These are phyloP conservation scores for Sylvicapra grimmia DNA, from an alignment of 2,113 vertebrate genomes.

Conservation along the genomic window DNA sequence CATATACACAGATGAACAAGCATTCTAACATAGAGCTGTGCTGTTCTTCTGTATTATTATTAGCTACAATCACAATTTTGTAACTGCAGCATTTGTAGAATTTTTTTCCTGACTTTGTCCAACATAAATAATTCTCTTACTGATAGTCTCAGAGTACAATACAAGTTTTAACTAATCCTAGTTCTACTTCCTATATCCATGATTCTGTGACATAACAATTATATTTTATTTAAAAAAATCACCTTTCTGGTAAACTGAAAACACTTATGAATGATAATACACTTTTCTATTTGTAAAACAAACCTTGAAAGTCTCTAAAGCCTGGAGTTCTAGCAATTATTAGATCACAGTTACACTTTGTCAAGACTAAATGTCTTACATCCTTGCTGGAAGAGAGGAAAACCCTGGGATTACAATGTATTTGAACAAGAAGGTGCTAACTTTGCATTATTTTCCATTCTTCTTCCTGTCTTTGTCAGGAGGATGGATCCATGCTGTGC, in stretches of 20 bases:
- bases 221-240: neutral
- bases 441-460: conserved; percentile 84
- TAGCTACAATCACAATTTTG: neutral
- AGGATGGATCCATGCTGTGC: conserved; percentile 78
- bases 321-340: conserved; percentile 70
- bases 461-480: conserved; percentile 73
- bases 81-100: neutral
- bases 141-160: neutral
- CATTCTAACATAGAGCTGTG: neutral
- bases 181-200: neutral
- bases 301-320: conserved; percentile 45
- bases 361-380: conserved; percentile 75
- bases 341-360: conserved; percentile 71
- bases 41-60: neutral
- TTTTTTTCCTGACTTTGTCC: neutral
- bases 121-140: neutral
- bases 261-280: conserved; percentile 62
- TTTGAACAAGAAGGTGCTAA: conserved; percentile 78
- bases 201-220: neutral
- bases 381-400: conserved; percentile 69
- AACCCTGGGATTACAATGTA: conserved; percentile 74
- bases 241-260: conserved; percentile 65
- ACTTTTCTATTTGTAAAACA: conserved; percentile 50
- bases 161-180: neutral
- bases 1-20: neutral